Conservation (phyloP, 1,140 invertebrate genomes). For the Penaeus japonicus region DNA sequence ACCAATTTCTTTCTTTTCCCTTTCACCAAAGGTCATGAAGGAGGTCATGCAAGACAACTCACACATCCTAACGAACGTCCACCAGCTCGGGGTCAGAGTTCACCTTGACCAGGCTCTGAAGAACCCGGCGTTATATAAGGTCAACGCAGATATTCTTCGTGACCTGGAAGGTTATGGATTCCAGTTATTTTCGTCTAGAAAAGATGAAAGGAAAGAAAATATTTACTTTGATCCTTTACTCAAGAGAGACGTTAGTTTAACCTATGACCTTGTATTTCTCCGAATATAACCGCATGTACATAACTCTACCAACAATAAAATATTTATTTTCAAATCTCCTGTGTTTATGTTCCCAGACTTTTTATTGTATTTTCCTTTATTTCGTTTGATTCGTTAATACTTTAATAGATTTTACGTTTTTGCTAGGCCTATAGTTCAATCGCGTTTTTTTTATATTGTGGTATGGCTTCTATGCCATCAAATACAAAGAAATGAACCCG, state of each 20-base stretch:
- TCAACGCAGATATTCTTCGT: background rate
- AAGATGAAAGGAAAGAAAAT: background rate
- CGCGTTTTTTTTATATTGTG: too few relatives aligned
- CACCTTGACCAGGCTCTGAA: conserved; percentile 18
- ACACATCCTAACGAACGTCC: conserved; percentile 27
- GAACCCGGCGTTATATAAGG: conserved; percentile 13
- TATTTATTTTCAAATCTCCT: too few relatives aligned
- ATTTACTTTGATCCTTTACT: background rate
- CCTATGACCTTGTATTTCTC: conserved; percentile 16
- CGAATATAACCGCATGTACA: background rate
- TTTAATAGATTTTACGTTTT: too few relatives aligned
- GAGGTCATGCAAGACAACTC: background rate
- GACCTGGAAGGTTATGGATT: conserved; percentile 24
- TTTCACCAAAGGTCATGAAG: conserved; percentile 4
- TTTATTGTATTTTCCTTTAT: too few relatives aligned
- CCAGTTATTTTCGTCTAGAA: conserved; percentile 22
- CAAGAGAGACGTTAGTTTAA: background rate
- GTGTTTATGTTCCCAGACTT: too few relatives aligned
- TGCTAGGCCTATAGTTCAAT: too few relatives aligned
- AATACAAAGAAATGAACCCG: too few relatives aligned
- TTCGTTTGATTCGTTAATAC: too few relatives aligned
- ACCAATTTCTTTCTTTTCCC: background rate
- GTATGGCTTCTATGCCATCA: too few relatives aligned
- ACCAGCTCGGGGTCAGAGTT: conserved; percentile 7
- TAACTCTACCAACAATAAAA: too few relatives aligned